Base-by-base conservation (phyloP, 2,797 vertebrate species). In the Chelon labrosus region DNA sequence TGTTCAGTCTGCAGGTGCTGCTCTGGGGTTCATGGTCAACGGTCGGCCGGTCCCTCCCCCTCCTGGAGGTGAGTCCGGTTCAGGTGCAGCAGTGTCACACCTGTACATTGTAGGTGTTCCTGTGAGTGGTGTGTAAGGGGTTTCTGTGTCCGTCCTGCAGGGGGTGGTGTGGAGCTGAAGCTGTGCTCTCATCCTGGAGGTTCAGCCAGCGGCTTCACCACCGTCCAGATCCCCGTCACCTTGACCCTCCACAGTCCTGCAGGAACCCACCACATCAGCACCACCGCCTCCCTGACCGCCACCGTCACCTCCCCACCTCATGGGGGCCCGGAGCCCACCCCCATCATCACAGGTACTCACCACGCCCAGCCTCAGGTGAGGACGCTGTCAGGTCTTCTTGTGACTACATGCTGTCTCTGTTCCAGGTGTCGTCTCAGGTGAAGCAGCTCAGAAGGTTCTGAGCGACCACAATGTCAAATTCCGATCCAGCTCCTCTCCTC, bases 271-370 rank as follows among this genome's bases (percentile, higher is more conserved):
- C 47, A 27, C 46, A 31, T 61, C 50, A 59, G 5, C 53, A 59
- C 67, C 19, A 56, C 55, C 1, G 46, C 69, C 12, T 49, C 71
- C 1, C 39, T 56, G 14, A 56, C 39, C 8, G 10, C 72, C 12
- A 0, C 22, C 3, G 5, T 31, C 25, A 5, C 19, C 9, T 17
- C 46, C 4, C 46, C 13, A n/a, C 22, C 50, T 22, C 0, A 56
- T 25, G 8, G 13, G 2, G 17, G 0, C 19, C 9, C 62, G 10
- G 38, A 51, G 14, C 42, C 39, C 69, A 76, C 73, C 41, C 89
- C 86, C 50, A 65, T 91, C 65, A 92, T 92, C 84, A 89, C 87
- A 84, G 88, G 91, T 91, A 80, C 51, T 27, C 27, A 10, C 14
- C 37, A 8, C 58, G 22, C 0, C 50, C 77, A 46, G 14, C 55